A percentile compares a stretch with the other conserved stretches of the same genome.
phyloP scores from a whole-genome alignment of 1,140 invertebrate genomes.

The Reticulitermes speratus region DNA sequence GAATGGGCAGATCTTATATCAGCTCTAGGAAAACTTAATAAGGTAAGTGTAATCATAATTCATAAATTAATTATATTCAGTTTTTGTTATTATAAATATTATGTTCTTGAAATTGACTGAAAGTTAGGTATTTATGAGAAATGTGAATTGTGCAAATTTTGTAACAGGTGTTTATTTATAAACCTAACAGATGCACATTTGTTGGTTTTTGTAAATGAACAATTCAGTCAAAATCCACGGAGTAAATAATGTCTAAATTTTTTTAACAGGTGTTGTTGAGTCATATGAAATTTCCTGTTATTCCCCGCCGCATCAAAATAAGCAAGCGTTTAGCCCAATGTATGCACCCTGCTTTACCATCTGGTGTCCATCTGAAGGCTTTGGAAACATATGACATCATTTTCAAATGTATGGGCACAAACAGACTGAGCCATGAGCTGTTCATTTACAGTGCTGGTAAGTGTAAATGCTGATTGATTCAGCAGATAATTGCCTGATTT shows the following conservation, averaged over 20 bases:
- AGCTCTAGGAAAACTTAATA: constrained; percentile 88
- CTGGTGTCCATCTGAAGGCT: constrained; percentile 90
- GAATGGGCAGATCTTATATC: constrained; percentile 96
- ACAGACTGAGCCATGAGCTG: constrained; percentile 77
- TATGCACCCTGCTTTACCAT: constrained; percentile 89
- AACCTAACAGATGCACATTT: too few relatives aligned
- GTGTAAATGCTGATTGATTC: neutral
- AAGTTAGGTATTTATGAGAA: neutral
- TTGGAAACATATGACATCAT: constrained; percentile 93
- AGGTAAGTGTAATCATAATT: constrained; percentile 57
- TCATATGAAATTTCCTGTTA: constrained; percentile 83
- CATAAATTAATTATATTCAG: neutral
- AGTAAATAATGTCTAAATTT: constrained; percentile 7
- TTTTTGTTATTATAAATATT: neutral
- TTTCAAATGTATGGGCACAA: constrained; percentile 86
- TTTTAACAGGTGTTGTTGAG: constrained; percentile 65
- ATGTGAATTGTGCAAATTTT: neutral
- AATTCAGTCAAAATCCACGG: too few relatives aligned
- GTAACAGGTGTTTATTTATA: constrained; percentile 60
- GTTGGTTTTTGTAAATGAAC: too few relatives aligned
- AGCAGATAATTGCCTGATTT: neutral
- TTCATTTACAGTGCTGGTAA: constrained; percentile 76
- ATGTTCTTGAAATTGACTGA: neutral
- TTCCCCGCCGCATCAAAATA: constrained; percentile 87
- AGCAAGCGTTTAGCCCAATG: constrained; percentile 93